phyloP scores from a whole-genome alignment of 1,140 invertebrate genomes.

The Nasonia longicornis region DNA sequence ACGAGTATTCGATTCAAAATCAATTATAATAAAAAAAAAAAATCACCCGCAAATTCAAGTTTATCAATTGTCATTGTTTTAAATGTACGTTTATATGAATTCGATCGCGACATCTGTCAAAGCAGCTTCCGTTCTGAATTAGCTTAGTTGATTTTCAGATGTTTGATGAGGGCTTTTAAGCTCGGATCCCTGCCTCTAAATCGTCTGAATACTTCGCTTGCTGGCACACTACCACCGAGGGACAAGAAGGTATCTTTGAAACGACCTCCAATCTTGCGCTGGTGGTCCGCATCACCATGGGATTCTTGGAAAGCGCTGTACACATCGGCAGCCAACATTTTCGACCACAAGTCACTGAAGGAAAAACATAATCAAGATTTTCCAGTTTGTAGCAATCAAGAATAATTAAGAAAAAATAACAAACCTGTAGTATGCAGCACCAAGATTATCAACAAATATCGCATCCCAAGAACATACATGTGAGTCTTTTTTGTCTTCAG shows the following conservation, averaged over 20 bases:
- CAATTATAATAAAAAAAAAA: background rate
- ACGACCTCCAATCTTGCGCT: conserved; percentile 74
- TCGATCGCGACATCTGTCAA: too few species aligned
- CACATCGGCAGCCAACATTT: conserved; percentile 90
- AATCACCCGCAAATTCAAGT: background rate
- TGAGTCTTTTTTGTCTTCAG: conserved; percentile 80
- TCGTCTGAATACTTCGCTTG: conserved; percentile 87
- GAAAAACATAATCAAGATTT: conserved; percentile 14
- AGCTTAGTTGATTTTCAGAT: conserved; percentile 68
- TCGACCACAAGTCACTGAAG: conserved; percentile 79
- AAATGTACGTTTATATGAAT: too few species aligned
- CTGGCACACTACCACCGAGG: conserved; percentile 82
- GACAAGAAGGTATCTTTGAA: conserved; percentile 90
- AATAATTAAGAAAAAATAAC: conserved; percentile 4
- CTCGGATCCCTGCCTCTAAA: conserved; percentile 93
- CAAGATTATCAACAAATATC: conserved; percentile 80
- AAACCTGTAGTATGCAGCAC: conserved; percentile 78
- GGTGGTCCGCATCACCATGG: conserved; percentile 64
- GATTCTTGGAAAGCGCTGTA: conserved; percentile 87
- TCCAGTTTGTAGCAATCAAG: background rate
- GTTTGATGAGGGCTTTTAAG: conserved; percentile 82
- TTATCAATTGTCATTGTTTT: too few species aligned
- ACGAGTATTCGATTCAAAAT: background rate
- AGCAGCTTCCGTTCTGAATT: background rate
- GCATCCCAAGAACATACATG: conserved; percentile 84